These are phyloP conservation scores for Ryuthela nishihirai DNA, from an alignment of 2,888 invertebrate species.

Conservation along the genomic window DNA sequence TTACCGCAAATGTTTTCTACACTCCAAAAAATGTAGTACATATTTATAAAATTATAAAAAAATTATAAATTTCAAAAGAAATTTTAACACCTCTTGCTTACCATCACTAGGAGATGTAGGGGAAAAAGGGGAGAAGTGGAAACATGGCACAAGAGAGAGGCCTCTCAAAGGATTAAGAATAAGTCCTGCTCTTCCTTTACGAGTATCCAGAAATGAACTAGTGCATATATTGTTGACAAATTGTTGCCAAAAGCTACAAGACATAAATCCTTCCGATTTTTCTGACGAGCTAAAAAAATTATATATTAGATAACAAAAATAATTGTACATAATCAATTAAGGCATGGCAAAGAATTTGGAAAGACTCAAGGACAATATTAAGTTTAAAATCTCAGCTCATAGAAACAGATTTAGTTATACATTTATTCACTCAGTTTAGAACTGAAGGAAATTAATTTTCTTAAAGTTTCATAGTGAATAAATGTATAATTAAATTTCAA, in stretches of 20 bases:
- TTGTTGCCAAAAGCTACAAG: slow-evolving; percentile 41
- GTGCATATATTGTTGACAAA: slow-evolving; percentile 45
- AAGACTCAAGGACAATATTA: too few relatives aligned
- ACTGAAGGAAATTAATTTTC: too few relatives aligned
- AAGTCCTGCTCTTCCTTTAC: slow-evolving; percentile 53
- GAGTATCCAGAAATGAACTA: slow-evolving; percentile 49
- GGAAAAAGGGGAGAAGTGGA: slow-evolving; percentile 52
- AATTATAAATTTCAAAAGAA: not conserved
- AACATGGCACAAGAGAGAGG: slow-evolving; percentile 49
- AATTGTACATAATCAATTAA: too few relatives aligned
- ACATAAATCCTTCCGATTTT: too few relatives aligned
- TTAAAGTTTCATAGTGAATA: too few relatives aligned
- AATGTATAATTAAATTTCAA: too few relatives aligned
- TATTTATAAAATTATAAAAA: not conserved
- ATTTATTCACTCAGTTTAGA: too few relatives aligned
- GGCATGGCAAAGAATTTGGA: too few relatives aligned
- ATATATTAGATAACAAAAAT: too few relatives aligned
- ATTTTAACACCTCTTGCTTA: slow-evolving; percentile 7
- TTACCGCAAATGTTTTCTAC: too few relatives aligned
- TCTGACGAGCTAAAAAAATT: not conserved
- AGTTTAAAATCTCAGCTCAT: too few relatives aligned
- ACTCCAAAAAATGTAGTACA: not conserved
- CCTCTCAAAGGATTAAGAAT: slow-evolving; percentile 54
- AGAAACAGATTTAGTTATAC: too few relatives aligned
- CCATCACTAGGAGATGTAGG: slow-evolving; percentile 42